Conservation (phyloP, 1,140 invertebrate genomes). For the Centruroides vittatus region DNA sequence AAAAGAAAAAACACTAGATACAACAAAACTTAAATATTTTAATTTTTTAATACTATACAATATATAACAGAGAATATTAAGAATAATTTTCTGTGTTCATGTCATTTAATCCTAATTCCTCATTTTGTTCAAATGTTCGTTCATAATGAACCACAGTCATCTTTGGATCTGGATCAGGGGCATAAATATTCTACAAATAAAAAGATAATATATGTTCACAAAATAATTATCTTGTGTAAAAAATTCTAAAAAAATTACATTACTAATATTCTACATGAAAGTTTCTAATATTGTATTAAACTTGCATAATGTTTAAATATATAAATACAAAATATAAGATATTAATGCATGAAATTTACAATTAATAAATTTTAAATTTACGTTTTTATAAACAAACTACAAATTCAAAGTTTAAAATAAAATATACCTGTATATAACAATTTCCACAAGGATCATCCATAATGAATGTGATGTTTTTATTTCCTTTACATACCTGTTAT, state of each 20-base stretch:
- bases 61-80: too few species aligned
- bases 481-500: conserved; percentile 35
- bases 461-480: conserved; percentile 50
- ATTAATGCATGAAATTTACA: too few species aligned
- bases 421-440: conserved; percentile 73
- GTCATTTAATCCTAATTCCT: conserved; percentile 88
- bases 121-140: conserved; percentile 80
- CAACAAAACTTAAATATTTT: too few species aligned
- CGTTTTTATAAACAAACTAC: too few species aligned
- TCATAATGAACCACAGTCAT: conserved; percentile 68
- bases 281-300: background rate
- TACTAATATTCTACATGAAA: background rate
- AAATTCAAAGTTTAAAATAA: background rate
- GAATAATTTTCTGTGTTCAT: conserved; percentile 82
- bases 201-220: conserved; percentile 4
- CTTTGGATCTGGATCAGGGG: conserved; percentile 52
- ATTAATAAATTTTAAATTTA: too few species aligned
- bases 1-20: too few species aligned
- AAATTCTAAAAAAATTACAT: background rate
- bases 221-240: background rate
- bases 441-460: conserved; percentile 95
- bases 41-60: too few species aligned
- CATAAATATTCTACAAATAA: conserved; percentile 48
- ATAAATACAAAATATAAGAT: too few species aligned
- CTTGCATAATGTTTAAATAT: background rate